Base-by-base conservation (phyloP, 2,113 vertebrate genomes). In the Felis catus region DNA sequence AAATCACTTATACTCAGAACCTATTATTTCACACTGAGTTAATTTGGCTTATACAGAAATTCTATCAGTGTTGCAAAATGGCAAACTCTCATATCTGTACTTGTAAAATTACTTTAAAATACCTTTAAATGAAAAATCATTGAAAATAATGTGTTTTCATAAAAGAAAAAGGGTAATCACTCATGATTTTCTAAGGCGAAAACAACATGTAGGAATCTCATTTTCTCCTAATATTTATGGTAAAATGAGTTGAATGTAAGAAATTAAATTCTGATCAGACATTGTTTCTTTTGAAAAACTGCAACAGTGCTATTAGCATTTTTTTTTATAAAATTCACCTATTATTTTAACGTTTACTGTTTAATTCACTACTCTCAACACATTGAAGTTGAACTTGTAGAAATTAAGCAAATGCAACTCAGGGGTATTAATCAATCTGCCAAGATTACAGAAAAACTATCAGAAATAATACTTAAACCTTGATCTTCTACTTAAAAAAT, bases 21-120 rank as follows among this genome's bases (percentile, higher is more conserved):
- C 73, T 94, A 78, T 94, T 97, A 93, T 96, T 98, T 97, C 79
- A 48, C 80, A 95, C 55, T 89, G 61, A 95, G 36, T 89, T 97
- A 95, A 96, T 97, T 91, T 97, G 65, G 41, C 82, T 97, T 94
- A 65, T n/a, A 97, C 16, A 88, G 87, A 97, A 97, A 94, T 97
- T 97, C 95, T 89, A 80, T 98, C 90, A 95, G 70, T 61, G n/a
- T 68, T 94, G 71, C 81, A 78, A 96, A 97, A 97, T 98, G 86
- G 83, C 41, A 79, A 92, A 94, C n/a, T 95, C 92, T 97, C 41
- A 63, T 95, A 95, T 96, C 92, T 86, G 1, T 93, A 51, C 87
- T 80, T 97, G 41, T 79, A 97, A 93, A 98, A 98, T 97, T 96
- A 94, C 95, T 97, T 97, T 90, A 55, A 97, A 98, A 97, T 82